Percentiles rank a stretch among this genome's conserved stretches.
These are phyloP conservation scores for Mareca penelope DNA, from an alignment of 2,797 vertebrate genomes.

Conservation along the genomic window DNA sequence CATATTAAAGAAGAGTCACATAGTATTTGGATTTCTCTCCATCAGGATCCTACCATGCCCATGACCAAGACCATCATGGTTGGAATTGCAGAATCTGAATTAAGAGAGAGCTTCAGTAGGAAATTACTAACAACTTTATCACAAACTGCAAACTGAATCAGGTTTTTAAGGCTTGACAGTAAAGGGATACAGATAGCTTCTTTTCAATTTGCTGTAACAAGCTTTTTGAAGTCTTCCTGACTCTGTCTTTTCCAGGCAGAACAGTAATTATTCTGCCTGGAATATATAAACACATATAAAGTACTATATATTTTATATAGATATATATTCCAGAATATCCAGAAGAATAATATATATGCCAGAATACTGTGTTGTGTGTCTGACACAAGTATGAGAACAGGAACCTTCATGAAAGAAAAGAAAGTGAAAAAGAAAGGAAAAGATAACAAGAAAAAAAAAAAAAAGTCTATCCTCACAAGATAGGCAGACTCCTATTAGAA, in stretches of 20 bases:
- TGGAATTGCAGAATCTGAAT: not conserved
- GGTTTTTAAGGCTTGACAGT: not conserved
- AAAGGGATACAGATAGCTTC: not conserved
- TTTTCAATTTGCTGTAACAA: constrained; percentile 24
- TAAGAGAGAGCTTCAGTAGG: not conserved
- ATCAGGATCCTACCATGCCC: not conserved
- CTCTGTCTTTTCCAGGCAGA: constrained; percentile 7
- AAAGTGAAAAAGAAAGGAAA: constrained; percentile 8
- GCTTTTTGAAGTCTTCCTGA: constrained; percentile 12
- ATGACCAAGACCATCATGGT: not conserved
- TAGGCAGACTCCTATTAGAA: constrained; percentile 31
- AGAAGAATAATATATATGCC: not conserved
- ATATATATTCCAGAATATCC: too few relatives aligned
- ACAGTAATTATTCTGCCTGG: not conserved
- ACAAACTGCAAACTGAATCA: not conserved
- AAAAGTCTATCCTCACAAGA: constrained; percentile 31
- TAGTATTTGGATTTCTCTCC: not conserved
- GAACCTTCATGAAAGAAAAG: not conserved
- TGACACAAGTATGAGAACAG: not conserved
- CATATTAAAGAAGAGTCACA: not conserved
- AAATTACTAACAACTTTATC: not conserved
- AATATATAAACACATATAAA: too few relatives aligned
- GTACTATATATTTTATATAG: too few relatives aligned
- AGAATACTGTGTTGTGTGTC: constrained; percentile 1
- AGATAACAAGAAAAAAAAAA: constrained; percentile 27